Evolutionary conservation across 2,113 vertebrate species (phyloP).

Genomic region (Oncorhynchus masou): DNA sequence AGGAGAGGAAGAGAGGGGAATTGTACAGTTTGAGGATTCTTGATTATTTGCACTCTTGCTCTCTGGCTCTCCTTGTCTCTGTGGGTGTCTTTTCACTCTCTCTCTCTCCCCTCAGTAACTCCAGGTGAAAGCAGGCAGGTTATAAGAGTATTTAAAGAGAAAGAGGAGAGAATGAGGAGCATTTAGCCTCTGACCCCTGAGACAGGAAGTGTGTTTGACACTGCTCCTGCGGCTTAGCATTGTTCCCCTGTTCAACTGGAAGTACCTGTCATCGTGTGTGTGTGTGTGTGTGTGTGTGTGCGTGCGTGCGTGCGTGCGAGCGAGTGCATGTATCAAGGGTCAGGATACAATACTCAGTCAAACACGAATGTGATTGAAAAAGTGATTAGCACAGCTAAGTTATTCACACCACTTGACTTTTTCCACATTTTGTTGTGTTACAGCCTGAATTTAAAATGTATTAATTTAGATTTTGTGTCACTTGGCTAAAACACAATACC

Average conservation of each 20-base stretch:
- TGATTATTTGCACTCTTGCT: not conserved
- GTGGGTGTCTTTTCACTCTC: slow-evolving; percentile 20
- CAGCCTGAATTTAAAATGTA: too few species aligned
- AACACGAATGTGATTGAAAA: not conserved
- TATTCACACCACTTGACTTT: not conserved
- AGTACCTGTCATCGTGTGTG: slow-evolving; percentile 61
- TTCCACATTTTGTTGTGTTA: too few species aligned
- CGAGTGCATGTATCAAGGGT: not conserved
- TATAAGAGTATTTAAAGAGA: slow-evolving; percentile 20
- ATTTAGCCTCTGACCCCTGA: slow-evolving; percentile 67
- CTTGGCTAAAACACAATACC: too few species aligned
- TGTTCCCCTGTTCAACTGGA: slow-evolving; percentile 61
- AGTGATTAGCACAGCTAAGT: not conserved
- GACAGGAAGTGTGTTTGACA: slow-evolving; percentile 62
- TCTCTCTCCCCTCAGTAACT: not conserved
- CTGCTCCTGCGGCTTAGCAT: slow-evolving; percentile 50
- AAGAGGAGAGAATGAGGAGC: slow-evolving; percentile 48
- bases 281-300: slow-evolving; percentile 16
- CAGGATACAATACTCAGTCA: not conserved
- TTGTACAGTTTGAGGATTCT: too few species aligned
- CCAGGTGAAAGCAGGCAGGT: not conserved
- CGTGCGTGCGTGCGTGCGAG: not conserved
- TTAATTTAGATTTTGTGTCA: too few species aligned
- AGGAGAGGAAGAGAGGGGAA: not conserved
- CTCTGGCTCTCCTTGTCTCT: slow-evolving; percentile 29